Base-by-base conservation (phyloP, 2,888 invertebrate species). In the Autographa gamma region DNA sequence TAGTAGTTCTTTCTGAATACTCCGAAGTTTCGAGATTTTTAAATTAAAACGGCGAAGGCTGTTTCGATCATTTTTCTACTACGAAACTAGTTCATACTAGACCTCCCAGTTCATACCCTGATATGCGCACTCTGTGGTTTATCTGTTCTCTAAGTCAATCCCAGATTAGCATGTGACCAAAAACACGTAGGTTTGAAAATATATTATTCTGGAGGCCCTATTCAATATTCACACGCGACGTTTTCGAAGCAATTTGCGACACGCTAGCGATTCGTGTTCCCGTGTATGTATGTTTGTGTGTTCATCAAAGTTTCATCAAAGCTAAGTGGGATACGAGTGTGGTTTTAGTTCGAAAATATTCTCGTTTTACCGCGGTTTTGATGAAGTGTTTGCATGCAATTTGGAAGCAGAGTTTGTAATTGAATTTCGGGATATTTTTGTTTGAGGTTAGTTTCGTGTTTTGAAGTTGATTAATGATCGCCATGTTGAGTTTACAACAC, bases 241-340 rank as follows among this genome's bases (percentile, higher is more conserved):
- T 78, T 80, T 74, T 65, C 73, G 72, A 71, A 76, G 81, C 81
- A 80, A 84, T 84, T 83, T 80, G 80, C 81, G 75, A 82, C 84
- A 84, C 82, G 83, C 84, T 66, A 80, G 66, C 70, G 70, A 84
- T 79, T 71, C 73, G 63, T 78, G 74, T 76, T 71, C 69, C 70
- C 67, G 72, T 71, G 54, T 54, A 16, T 9, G 19, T 71, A 16
- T 9, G 19, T 71, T 66, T 74, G 60, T 75, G 66, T 69, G 66
- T 75, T 82, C 78, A 80, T 84, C 84, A 84, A 83, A 78, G 69
- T 80, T 83, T 78, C 76, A 84, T 82, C 80, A 74, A 80, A 80
- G 76, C 71, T 82, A 84, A 83, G 82, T 83, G 82, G 78, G 63
- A 71, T 76, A 60, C 67, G 54, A 72, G 76, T 16, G 43, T 76